A percentile compares a stretch with the other conserved stretches of the same genome.
Evolutionary conservation across 2,797 vertebrate genomes (phyloP).

Genomic region (Epinephelus coioides): DNA sequence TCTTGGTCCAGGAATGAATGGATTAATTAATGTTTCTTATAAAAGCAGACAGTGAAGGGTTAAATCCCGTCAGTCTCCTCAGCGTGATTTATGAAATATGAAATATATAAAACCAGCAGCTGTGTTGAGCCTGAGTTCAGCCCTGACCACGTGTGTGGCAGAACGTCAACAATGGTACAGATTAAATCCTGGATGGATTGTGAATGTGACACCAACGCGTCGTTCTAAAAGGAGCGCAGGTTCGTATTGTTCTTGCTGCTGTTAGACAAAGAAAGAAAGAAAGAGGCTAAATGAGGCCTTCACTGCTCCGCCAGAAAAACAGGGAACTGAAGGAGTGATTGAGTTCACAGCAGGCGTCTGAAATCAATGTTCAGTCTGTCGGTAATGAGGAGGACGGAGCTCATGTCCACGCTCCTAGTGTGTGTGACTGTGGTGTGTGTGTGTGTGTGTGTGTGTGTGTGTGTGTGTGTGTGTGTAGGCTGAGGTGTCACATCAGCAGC

Average conservation of each 20-base stretch:
- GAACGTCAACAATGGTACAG: constrained; percentile 16
- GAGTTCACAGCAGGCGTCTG: constrained; percentile 39
- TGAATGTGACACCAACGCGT: background rate
- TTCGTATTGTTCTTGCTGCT: background rate
- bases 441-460: too few species aligned
- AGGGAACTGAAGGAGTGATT: constrained; percentile 33
- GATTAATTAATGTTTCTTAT: background rate
- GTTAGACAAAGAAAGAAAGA: background rate
- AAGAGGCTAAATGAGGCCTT: constrained; percentile 21
- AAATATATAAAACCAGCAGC: background rate
- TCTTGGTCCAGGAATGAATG: background rate
- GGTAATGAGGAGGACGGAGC: constrained; percentile 32
- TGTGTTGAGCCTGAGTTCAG: background rate
- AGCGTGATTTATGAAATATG: background rate
- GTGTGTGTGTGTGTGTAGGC: too few species aligned
- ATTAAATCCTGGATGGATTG: constrained; percentile 21
- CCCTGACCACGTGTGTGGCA: background rate
- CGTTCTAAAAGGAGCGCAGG: background rate
- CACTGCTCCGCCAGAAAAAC: constrained; percentile 41
- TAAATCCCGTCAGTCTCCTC: background rate
- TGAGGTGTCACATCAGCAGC: too few species aligned
- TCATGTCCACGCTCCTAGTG: too few species aligned
- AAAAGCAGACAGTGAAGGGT: background rate
- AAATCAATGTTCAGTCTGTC: constrained; percentile 43
- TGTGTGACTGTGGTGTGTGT: too few species aligned